phyloP scores from a whole-genome alignment of 2,888 invertebrate genomes.

The Ischnura elegans region DNA sequence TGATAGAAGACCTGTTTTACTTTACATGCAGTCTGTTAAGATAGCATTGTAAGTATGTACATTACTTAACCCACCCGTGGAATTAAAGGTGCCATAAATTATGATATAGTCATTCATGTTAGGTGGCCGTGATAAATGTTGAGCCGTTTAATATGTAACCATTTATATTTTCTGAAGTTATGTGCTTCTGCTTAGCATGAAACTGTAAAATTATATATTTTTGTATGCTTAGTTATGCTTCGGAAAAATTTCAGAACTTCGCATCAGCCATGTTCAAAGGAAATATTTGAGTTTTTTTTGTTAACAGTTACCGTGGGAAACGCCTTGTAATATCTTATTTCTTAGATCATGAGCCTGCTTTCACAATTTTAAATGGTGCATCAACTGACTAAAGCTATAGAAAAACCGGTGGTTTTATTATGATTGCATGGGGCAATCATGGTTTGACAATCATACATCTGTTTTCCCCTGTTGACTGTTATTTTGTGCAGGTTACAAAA shows the following conservation, averaged over 20 bases:
- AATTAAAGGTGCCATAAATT: slow-evolving; percentile 65
- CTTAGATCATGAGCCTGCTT: neutral
- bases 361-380: neutral
- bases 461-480: slow-evolving; percentile 36
- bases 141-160: slow-evolving; percentile 42
- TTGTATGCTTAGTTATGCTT: slow-evolving; percentile 56
- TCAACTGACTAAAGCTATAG: slow-evolving; percentile 13
- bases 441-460: slow-evolving; percentile 64
- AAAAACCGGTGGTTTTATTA: slow-evolving; percentile 42
- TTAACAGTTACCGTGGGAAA: neutral
- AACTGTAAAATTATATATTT: slow-evolving; percentile 44
- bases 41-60: slow-evolving; percentile 36
- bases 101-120: slow-evolving; percentile 39
- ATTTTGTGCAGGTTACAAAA: slow-evolving; percentile 49
- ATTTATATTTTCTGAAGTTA: neutral
- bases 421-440: slow-evolving; percentile 52
- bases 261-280: neutral
- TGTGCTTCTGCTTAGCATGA: slow-evolving; percentile 43
- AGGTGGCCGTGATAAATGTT: slow-evolving; percentile 25
- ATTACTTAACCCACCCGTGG: slow-evolving; percentile 60
- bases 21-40: neutral
- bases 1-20: neutral
- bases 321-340: neutral
- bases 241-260: neutral
- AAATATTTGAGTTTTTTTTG: neutral